Evolutionary conservation across 2,113 vertebrate species (phyloP), one percentile per base, ranked within the genome.

Genomic region (Empidonax traillii): DNA sequence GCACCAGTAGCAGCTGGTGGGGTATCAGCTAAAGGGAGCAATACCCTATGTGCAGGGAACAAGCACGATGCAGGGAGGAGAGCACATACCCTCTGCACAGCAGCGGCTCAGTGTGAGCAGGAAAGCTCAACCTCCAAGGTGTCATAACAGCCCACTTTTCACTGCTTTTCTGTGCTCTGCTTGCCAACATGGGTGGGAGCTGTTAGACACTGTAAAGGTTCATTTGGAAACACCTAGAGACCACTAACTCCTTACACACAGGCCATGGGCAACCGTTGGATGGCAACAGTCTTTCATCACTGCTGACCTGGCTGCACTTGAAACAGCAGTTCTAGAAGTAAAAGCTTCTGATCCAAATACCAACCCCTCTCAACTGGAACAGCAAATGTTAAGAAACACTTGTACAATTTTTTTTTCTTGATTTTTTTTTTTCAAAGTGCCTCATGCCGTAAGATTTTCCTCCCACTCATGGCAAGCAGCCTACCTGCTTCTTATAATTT

Each of bases 401-500:
- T 87, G 78, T 72, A 94, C 93, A 56, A 47, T 76, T 93, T 71
- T 24, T 61, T 76, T 81, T 71, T 44, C 39, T 41, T 41, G 39
- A 41, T 76, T 6, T 83, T 24, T 61, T 76, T 81, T 71, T 44
- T 55, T 61, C 4, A 3, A 4, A 97, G 75, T 74, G 74, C 82
- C 83, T 95, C 87, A 89, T 95, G 94, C 89, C 66, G 81, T 95
- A 95, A 96, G 87, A 93, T 93, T 97, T 97, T 97, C 97, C 96
- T 97, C 95, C 94, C 87, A 93, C 92, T 95, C 95, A 94, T 90
- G 90, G 96, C 90, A 96, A 85, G 85, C 69, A 93, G 95, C 96
- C 95, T 97, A 94, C 96, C 96, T 96, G 91, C 95, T 97, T 96
- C 95, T 96, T 96, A 93, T 91, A 95, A 96, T 97, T 97, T 97